These are phyloP conservation scores for Hypotaenidia okinawae DNA, from an alignment of 2,797 vertebrate species.

Conservation along the genomic window DNA sequence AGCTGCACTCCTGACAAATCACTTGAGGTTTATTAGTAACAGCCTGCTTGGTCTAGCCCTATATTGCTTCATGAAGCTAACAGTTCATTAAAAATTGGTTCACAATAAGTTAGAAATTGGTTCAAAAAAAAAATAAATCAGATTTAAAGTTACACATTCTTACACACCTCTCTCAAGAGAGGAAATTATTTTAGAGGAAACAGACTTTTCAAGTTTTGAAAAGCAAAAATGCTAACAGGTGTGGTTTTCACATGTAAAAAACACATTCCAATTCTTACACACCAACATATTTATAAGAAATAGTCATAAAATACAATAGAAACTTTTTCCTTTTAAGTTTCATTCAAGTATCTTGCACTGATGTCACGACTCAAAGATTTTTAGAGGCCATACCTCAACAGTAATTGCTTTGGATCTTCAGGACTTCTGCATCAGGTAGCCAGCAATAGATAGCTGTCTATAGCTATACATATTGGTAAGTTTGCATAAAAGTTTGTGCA, in stretches of 20 bases:
- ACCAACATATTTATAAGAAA: background rate
- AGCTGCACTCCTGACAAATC: background rate
- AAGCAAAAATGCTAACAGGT: background rate
- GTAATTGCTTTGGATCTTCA: background rate
- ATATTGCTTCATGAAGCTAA: background rate
- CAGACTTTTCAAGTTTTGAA: background rate
- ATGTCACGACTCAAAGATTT: background rate
- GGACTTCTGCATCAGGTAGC: background rate
- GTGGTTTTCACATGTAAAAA: fast-evolving
- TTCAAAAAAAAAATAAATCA: no score
- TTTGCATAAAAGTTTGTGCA: background rate
- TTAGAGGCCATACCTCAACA: background rate
- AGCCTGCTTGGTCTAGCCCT: fast-evolving
- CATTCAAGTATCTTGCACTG: background rate
- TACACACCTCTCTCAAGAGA: background rate
- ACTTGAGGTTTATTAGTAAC: fast-evolving
- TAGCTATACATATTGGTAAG: background rate
- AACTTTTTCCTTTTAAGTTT: fast-evolving
- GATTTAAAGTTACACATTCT: fast-evolving
- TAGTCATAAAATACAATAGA: background rate
- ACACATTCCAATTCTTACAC: background rate
- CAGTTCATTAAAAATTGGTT: background rate
- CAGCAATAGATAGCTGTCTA: background rate
- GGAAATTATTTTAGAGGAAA: background rate
- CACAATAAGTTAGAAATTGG: background rate